Conservation (phyloP, 2,888 invertebrate species). For the Cephalotes varians region DNA sequence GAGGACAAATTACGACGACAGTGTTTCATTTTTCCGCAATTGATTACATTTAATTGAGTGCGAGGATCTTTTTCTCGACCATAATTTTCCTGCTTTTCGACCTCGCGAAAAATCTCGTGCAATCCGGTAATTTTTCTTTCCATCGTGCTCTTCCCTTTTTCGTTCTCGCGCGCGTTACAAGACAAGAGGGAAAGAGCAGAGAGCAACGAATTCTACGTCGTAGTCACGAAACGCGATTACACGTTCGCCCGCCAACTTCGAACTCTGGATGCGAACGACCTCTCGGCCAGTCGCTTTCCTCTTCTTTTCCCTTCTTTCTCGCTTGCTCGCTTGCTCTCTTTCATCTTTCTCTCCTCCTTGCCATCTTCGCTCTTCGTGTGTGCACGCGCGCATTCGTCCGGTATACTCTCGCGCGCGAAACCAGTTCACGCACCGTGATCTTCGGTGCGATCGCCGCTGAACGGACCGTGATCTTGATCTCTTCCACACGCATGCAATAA, state of each 20-base stretch:
- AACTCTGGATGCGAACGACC: conserved; percentile 80
- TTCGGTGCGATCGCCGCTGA: conserved; percentile 67
- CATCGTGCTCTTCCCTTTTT: conserved; percentile 27
- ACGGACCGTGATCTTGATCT: conserved; percentile 78
- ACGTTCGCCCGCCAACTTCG: conserved; percentile 74
- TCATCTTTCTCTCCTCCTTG: conserved; percentile 29
- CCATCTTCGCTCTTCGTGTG: conserved; percentile 42
- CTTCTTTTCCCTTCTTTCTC: conserved; percentile 38
- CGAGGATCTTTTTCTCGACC: neutral
- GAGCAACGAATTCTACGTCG: conserved; percentile 67
- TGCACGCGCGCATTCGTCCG: conserved; percentile 23
- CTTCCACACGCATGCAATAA: conserved; percentile 69
- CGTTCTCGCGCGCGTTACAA: conserved; percentile 27
- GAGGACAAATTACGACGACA: neutral
- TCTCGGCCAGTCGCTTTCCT: conserved; percentile 67
- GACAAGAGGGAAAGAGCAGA: conserved; percentile 48
- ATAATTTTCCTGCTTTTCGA: neutral
- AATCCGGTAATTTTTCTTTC: conserved; percentile 61
- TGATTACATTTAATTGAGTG: conserved; percentile 8
- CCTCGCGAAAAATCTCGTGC: conserved; percentile 57
- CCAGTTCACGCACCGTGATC: conserved; percentile 82
- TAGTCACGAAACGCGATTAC: conserved; percentile 75
- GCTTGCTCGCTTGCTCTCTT: neutral
- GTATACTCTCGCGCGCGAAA: conserved; percentile 70
- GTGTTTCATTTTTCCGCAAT: neutral